Percentiles rank a stretch among this genome's conserved stretches.
phyloP scores from a whole-genome alignment of 30 jellyfish, hydroid and myxozoan genomes.

The Hydra vulgaris region DNA sequence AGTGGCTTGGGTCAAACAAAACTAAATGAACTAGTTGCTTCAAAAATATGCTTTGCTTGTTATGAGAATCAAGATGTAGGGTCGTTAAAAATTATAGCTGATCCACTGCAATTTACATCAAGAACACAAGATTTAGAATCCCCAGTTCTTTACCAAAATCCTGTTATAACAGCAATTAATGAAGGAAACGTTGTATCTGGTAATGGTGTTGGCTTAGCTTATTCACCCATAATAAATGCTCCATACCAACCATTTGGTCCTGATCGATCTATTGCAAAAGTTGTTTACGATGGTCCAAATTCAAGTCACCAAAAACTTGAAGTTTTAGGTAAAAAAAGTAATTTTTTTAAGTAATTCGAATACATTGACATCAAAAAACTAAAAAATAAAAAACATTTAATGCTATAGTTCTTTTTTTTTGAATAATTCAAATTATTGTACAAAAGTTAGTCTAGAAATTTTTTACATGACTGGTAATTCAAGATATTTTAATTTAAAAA shows the following conservation, averaged over 20 bases:
- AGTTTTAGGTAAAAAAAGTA: not conserved
- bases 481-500: no score
- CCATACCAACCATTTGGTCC: not conserved
- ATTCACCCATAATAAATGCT: not conserved
- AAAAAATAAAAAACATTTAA: not conserved
- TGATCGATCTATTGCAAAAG: not conserved
- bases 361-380: no score
- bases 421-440: no score
- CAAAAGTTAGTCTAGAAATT: no score
- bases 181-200: conserved; percentile 6
- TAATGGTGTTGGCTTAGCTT: not conserved
- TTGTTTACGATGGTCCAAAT: conserved; percentile 11
- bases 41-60: not conserved
- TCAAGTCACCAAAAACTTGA: not conserved
- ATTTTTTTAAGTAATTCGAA: not conserved
- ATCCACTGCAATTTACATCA: not conserved
- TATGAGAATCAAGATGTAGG: not conserved
- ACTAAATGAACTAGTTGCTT: not conserved
- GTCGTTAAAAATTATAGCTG: not conserved
- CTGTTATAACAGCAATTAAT: not conserved
- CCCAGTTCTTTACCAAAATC: not conserved
- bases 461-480: no score
- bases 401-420: not conserved
- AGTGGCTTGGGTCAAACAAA: not conserved
- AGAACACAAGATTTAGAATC: not conserved